A percentile compares a stretch with the other conserved stretches of the same genome.
Conservation (phyloP, 2,888 invertebrate genomes). For the Aelia acuminata region DNA sequence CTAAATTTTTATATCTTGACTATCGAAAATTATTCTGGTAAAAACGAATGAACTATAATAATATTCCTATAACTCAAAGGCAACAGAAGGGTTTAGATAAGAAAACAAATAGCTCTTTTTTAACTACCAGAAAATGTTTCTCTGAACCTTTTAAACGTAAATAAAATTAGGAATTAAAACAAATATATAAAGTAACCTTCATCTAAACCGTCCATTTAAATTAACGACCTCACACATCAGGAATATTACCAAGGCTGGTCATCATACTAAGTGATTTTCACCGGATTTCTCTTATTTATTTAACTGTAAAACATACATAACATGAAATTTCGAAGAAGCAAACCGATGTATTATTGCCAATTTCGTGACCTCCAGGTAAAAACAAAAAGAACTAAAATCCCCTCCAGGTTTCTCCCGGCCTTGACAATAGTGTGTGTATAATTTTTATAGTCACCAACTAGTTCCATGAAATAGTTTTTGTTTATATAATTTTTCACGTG, state of each 20-base stretch:
- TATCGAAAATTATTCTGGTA: no score
- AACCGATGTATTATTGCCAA: neutral
- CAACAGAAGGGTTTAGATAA: no score
- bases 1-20: no score
- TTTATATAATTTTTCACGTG: neutral
- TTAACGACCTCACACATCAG: neutral
- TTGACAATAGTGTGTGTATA: neutral
- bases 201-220: neutral
- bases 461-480: neutral
- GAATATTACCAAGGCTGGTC: neutral
- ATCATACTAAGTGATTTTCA: neutral
- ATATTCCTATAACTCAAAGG: no score
- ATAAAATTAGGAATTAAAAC: no score
- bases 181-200: no score
- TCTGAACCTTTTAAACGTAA: no score
- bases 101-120: no score
- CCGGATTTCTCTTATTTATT: no score
- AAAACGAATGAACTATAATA: no score
- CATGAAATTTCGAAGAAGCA: neutral
- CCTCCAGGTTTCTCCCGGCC: neutral
- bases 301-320: no score
- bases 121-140: no score
- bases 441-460: neutral
- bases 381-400: conserved; percentile 14
- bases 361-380: conserved; percentile 3